Percentiles rank a stretch among this genome's conserved stretches.
These are phyloP conservation scores for Thalassophryne amazonica DNA, from an alignment of 2,797 vertebrate genomes.

Conservation along the genomic window DNA sequence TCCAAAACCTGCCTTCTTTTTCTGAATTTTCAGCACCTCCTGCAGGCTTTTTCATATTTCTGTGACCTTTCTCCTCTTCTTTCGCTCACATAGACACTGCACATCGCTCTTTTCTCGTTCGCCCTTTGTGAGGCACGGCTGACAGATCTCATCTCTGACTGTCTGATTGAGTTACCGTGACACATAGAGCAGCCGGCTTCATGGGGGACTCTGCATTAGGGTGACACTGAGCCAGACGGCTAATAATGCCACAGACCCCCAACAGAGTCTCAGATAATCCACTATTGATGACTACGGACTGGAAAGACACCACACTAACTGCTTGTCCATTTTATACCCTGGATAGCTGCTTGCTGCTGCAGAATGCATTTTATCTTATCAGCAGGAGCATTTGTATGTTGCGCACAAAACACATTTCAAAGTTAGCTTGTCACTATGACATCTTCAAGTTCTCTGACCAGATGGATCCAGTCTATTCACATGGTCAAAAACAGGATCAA, in stretches of 20 bases:
- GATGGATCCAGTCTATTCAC: too few relatives aligned
- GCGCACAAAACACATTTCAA: too few relatives aligned
- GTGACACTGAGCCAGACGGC: slow-evolving; percentile 42
- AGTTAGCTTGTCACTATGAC: too few relatives aligned
- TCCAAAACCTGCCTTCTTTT: too few relatives aligned
- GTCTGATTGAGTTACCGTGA: slow-evolving; percentile 56
- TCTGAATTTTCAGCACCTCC: background rate
- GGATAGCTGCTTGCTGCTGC: background rate
- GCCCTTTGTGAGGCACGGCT: slow-evolving; percentile 12
- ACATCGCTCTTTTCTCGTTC: slow-evolving; percentile 2
- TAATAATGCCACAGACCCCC: slow-evolving; percentile 46
- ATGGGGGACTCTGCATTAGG: slow-evolving; percentile 31
- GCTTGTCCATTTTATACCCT: background rate
- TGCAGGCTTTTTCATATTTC: slow-evolving; percentile 17
- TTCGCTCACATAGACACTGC: background rate
- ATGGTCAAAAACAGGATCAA: too few relatives aligned
- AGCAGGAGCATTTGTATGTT: too few relatives aligned
- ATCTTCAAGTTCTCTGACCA: too few relatives aligned
- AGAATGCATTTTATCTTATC: too few relatives aligned
- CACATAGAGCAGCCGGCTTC: slow-evolving; percentile 22
- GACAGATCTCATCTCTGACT: slow-evolving; percentile 51
- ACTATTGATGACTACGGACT: slow-evolving; percentile 10
- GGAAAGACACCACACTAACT: slow-evolving; percentile 2
- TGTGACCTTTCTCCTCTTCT: slow-evolving; percentile 18
- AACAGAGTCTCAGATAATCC: slow-evolving; percentile 28